These are phyloP conservation scores for Lindbergichthys nudifrons DNA, from an alignment of 2,797 vertebrate genomes.

Conservation along the genomic window DNA sequence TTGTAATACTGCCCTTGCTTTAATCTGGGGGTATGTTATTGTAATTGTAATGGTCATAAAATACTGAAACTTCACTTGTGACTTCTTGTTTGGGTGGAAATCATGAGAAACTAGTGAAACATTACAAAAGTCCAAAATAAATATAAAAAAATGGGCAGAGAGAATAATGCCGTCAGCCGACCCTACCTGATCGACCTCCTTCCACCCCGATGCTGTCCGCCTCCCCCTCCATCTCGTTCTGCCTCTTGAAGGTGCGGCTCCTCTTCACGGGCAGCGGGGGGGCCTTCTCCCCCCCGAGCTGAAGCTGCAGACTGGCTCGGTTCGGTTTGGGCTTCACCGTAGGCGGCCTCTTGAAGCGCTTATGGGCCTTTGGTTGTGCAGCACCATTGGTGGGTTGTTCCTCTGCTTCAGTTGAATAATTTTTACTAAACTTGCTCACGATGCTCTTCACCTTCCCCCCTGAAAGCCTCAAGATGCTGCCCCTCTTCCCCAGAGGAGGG, in stretches of 20 bases:
- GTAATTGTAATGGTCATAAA: no score
- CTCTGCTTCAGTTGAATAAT: slow-evolving; percentile 18
- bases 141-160: no score
- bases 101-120: background rate
- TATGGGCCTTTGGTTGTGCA: fast-evolving
- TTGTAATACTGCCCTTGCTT: background rate
- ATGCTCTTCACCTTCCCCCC: slow-evolving; percentile 82
- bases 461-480: background rate
- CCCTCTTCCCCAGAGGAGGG: slow-evolving; percentile 29
- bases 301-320: background rate
- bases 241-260: slow-evolving; percentile 49
- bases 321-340: slow-evolving; percentile 74
- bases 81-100: background rate
- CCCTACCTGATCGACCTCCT: slow-evolving; percentile 79
- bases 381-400: slow-evolving; percentile 28
- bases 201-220: slow-evolving; percentile 39
- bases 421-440: slow-evolving; percentile 77
- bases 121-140: background rate
- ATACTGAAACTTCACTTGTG: background rate
- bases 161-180: background rate
- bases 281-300: slow-evolving; percentile 30
- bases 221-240: slow-evolving; percentile 27
- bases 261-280: slow-evolving; percentile 82
- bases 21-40: no score
- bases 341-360: slow-evolving; percentile 57